Conservation (phyloP, 64 coral and sea anemone genomes). For the Montipora cactus region DNA sequence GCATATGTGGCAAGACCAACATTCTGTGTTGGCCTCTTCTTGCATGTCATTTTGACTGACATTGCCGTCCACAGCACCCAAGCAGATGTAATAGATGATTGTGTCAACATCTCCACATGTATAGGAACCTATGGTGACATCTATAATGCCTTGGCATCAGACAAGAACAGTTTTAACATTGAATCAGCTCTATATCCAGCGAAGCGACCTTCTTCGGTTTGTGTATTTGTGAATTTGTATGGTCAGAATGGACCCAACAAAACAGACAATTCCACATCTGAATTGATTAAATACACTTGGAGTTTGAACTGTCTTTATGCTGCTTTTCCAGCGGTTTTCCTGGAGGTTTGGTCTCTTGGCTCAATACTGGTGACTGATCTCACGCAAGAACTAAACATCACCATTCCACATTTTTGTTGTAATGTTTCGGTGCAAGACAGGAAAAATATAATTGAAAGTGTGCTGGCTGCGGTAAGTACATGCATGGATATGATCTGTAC, state of each 20-base stretch:
- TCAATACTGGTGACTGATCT: neutral
- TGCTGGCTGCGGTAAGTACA: neutral
- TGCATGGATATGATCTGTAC: neutral
- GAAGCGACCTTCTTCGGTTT: neutral
- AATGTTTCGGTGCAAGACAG: neutral
- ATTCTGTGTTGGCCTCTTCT: neutral
- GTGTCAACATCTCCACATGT: neutral
- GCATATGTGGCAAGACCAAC: neutral
- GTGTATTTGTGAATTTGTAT: neutral
- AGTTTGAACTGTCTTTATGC: constrained; percentile 8
- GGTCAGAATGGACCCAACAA: neutral
- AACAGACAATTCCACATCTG: neutral
- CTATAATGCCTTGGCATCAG: neutral
- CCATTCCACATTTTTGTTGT: neutral
- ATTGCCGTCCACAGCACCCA: neutral
- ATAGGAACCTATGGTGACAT: neutral
- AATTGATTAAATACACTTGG: constrained; percentile 1
- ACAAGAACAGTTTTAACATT: constrained; percentile 21
- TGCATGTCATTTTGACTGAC: neutral
- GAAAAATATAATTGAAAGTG: neutral
- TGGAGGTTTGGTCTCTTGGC: neutral
- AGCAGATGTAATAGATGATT: no score
- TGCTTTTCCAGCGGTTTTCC: neutral
- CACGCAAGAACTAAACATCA: neutral
- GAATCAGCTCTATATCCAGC: constrained; percentile 21